Evolutionary conservation across 1,140 invertebrate species (phyloP), one percentile per base, ranked within the genome.

Genomic region (Gonioctena quinquepunctata): DNA sequence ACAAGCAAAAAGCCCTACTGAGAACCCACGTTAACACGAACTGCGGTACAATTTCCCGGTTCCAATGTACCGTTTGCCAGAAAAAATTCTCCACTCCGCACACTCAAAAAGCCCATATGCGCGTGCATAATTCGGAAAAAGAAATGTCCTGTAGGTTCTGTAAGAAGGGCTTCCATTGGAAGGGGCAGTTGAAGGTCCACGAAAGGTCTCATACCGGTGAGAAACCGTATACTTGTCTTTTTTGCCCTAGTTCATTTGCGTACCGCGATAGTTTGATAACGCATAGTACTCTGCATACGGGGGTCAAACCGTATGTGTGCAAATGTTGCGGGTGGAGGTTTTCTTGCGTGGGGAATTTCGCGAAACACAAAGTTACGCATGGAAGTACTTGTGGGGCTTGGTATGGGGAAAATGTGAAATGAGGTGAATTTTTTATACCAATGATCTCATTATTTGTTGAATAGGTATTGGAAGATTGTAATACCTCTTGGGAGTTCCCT

Each of bases 181-280:
- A 84, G 70, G 83, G 83, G 2, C 87, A 91, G 78, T 86, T 93
- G 65, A 93, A 93, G 78, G 94, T 95, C 76, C 90, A 92, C 76
- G 85, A 89, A 73, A 85, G 90, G 42, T 86, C 89, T 50, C 90
- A 92, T 76, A 88, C 86, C 4, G 87, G 87, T 50, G 88, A 89
- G 73, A 90, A 91, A 74, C 90, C 90, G 3, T 92, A 89, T 77
- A 90, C 57, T 27, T 77, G 73, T 60, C 57, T 71, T 21, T 71
- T 67, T 67, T 88, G 86, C 78, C 75, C 77, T 1, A 83, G 80
- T 66, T 67, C 76, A 3, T 84, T 84, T 71, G 80, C 80, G 6
- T 77, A 82, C 63, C 42, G 81, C 5, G 78, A 79, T 22, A 79
- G 78, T 57, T 65, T 83, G 16, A 73, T 78, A 4, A 81, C 78